These are phyloP conservation scores for Actinia tenebrosa DNA, from an alignment of 64 coral and sea anemone species.

Conservation along the genomic window DNA sequence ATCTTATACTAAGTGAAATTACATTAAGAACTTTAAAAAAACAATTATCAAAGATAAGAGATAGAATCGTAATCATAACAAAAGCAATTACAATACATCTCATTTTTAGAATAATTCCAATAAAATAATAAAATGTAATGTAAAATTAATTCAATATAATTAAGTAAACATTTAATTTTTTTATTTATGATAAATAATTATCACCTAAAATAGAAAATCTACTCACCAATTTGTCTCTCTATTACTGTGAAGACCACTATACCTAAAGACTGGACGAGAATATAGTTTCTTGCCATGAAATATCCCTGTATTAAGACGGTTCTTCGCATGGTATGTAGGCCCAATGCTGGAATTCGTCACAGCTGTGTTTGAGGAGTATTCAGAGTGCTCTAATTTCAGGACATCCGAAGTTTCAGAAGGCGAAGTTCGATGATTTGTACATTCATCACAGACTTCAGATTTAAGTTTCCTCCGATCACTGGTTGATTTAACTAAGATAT, in stretches of 20 bases:
- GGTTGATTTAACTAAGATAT: not conserved
- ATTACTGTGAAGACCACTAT: not conserved
- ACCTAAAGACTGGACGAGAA: not conserved
- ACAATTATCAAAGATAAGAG: not conserved
- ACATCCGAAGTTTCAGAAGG: not conserved
- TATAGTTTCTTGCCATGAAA: not conserved
- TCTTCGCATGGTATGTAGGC: too few relatives aligned
- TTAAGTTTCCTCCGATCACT: not conserved
- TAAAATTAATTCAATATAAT: not conserved
- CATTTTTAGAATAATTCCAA: not conserved
- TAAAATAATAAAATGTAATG: not conserved
- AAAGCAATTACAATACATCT: not conserved
- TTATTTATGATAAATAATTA: not conserved
- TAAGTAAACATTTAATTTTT: not conserved
- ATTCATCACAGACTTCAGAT: not conserved
- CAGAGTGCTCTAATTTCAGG: not conserved
- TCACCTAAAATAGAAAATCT: not conserved
- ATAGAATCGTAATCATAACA: not conserved
- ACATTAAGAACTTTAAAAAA: not conserved
- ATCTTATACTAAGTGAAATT: not conserved
- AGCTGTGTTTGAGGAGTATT: not conserved
- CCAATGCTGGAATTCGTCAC: too few relatives aligned
- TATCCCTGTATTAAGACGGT: not conserved
- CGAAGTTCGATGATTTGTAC: not conserved
- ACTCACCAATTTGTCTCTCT: slow-evolving; percentile 10